These are phyloP conservation scores for Octomys mimax DNA, from an alignment of 2,797 vertebrate species.

Conservation along the genomic window DNA sequence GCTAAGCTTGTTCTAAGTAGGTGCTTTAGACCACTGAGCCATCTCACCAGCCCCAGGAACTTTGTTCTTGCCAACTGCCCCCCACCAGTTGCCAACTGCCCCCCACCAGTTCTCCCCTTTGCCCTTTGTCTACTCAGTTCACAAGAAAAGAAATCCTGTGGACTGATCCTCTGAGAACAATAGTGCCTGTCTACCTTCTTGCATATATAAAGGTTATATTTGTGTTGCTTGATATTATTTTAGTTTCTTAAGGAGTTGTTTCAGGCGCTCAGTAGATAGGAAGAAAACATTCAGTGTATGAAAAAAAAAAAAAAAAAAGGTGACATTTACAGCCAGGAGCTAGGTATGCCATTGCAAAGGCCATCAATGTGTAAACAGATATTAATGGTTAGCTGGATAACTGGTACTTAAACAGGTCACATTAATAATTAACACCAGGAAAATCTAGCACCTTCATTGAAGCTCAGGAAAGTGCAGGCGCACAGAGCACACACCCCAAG, in stretches of 20 bases:
- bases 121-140: neutral
- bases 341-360: conserved; percentile 94
- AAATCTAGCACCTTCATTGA: conserved; percentile 85
- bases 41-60: no score
- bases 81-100: neutral
- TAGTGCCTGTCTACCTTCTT: neutral
- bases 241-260: conserved; percentile 65
- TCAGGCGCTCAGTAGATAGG: conserved; percentile 73
- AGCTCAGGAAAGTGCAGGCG: conserved; percentile 80
- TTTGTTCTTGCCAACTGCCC: no score
- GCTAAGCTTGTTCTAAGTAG: no score
- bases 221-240: conserved; percentile 23
- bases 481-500: conserved; percentile 77
- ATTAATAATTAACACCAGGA: conserved; percentile 98
- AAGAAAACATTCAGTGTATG: conserved; percentile 81
- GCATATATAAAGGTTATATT: neutral
- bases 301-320: conserved; percentile 72
- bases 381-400: conserved; percentile 99
- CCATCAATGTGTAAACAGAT: conserved; percentile 98
- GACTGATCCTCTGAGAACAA: conserved; percentile 23
- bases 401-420: conserved; percentile 96
- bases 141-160: neutral
- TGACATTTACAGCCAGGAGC: conserved; percentile 94
- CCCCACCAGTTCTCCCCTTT: neutral
- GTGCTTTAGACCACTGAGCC: no score